A percentile compares a stretch with the other conserved stretches of the same genome.
Evolutionary conservation across 1,140 invertebrate species (phyloP).

Genomic region (Mya arenaria): DNA sequence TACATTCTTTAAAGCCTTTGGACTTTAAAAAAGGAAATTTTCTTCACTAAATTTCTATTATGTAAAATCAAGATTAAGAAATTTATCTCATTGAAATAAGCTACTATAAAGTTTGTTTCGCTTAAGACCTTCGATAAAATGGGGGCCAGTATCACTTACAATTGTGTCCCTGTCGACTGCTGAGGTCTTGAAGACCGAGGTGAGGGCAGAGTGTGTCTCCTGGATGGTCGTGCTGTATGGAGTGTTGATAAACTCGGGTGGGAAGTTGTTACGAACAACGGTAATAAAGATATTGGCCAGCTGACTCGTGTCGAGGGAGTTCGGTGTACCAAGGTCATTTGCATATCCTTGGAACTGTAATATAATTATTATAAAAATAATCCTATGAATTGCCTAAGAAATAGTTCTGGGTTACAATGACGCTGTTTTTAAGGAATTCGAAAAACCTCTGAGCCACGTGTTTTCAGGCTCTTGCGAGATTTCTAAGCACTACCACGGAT

Average conservation of each 20-base stretch:
- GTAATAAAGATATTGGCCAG: slow-evolving; percentile 84
- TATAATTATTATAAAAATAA: too few relatives aligned
- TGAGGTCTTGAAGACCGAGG: slow-evolving; percentile 55
- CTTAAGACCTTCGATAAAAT: too few relatives aligned
- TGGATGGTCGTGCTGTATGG: slow-evolving; percentile 58
- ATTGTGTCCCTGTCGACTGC: slow-evolving; percentile 59
- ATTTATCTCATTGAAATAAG: neutral
- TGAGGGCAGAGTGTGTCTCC: slow-evolving; percentile 52
- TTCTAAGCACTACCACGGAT: too few relatives aligned
- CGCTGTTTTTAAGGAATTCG: too few relatives aligned
- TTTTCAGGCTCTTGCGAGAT: too few relatives aligned
- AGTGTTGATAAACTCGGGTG: slow-evolving; percentile 56
- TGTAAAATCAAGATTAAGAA: neutral
- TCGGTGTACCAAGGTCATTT: slow-evolving; percentile 86
- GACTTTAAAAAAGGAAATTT: too few relatives aligned
- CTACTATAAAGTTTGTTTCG: neutral
- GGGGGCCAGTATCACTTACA: slow-evolving; percentile 56
- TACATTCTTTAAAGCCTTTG: too few relatives aligned
- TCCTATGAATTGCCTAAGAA: too few relatives aligned
- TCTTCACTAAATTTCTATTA: neutral
- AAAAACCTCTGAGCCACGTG: too few relatives aligned
- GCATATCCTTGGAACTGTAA: slow-evolving; percentile 71
- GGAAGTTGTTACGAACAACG: slow-evolving; percentile 60
- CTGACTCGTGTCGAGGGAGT: slow-evolving; percentile 86
- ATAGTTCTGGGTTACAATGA: too few relatives aligned